Evolutionary conservation across 2,888 invertebrate genomes (phyloP).

Genomic region (Drosophila maculinotata): DNA sequence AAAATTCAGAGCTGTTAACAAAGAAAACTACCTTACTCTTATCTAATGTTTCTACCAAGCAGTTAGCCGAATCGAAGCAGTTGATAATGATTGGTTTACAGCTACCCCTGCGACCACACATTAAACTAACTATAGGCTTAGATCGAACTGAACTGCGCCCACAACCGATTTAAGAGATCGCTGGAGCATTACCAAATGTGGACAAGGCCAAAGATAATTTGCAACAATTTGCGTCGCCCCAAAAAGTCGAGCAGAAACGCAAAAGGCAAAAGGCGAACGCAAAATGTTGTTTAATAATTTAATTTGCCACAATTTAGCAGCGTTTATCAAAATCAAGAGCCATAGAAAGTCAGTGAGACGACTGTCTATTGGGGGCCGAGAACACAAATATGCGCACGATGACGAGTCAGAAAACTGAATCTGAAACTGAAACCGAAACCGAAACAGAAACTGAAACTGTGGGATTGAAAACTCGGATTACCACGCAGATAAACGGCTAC

Average conservation of each 20-base stretch:
- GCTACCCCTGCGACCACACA: constrained; percentile 34
- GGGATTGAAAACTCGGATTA: constrained; percentile 71
- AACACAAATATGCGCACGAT: constrained; percentile 38
- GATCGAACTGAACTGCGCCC: constrained; percentile 34
- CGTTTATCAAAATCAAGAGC: constrained; percentile 80
- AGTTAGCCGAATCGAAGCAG: constrained; percentile 7
- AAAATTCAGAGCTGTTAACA: too few relatives aligned
- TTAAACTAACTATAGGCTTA: constrained; percentile 40
- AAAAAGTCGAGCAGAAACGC: constrained; percentile 33
- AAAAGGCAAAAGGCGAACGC: constrained; percentile 54
- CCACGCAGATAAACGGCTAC: constrained; percentile 76
- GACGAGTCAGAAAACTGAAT: constrained; percentile 49
- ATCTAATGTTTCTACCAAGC: neutral
- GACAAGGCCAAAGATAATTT: constrained; percentile 82
- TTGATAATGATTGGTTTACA: constrained; percentile 35
- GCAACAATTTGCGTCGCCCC: constrained; percentile 73
- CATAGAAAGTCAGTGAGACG: constrained; percentile 14
- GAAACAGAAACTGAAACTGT: constrained; percentile 37
- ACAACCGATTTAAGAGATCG: constrained; percentile 31
- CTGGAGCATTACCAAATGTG: constrained; percentile 62
- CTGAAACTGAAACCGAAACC: constrained; percentile 20
- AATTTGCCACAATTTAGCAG: constrained; percentile 84
- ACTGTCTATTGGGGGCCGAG: constrained; percentile 15
- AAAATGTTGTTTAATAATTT: constrained; percentile 83
- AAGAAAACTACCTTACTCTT: too few relatives aligned